Base-by-base conservation (phyloP, 2,113 vertebrate species). In the Prionailurus bengalensis region DNA sequence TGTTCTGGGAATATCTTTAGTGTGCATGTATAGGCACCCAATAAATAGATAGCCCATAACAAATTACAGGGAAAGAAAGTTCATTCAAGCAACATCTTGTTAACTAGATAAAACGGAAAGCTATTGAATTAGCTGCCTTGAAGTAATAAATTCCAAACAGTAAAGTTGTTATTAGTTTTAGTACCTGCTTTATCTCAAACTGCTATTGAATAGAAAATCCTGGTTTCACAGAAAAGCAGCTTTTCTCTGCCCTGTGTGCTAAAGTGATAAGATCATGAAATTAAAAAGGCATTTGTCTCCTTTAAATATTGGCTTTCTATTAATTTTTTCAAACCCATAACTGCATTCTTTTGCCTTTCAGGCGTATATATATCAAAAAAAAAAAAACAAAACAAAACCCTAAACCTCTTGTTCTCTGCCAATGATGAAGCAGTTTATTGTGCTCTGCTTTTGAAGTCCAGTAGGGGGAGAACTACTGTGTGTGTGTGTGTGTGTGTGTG, bases 141-240 rank as follows among this genome's bases (percentile, higher is more conserved):
- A 92, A 92, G 71, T 96, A 96, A 82, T 42, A 94, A 42, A 42
- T 95, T 93, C 65, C 71, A 91, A 61, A 91, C 15, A 68, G 78
- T 84, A 58, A 95, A 86, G 45, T 92, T 84, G 85, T 48, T 97
- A 65, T 13, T 93, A 66, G 27, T 95, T 96, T 93, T 86, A 84
- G 25, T 79, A 70, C 4, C 70, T 42, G 48, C 48, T 89, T 89
- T 95, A 97, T 91, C 55, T 97, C 91, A 92, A 89, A 68, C 31
- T 78, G 11, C 71, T 86, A 33, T 10, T 82, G 51, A 89, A 74
- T 74, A 94, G 79, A 71, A 97, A 89, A 76, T 94, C 48, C 74
- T 92, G 45, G 53, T 94, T 83, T 86, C 45, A 84, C 8, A 97
- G 8, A 66, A 48, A 85, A 95, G 42, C 53, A 78, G 29, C 80